Percentiles rank a stretch among this genome's conserved stretches.
Evolutionary conservation across 2,113 vertebrate genomes (phyloP).

Genomic region (Suricata suricatta): DNA sequence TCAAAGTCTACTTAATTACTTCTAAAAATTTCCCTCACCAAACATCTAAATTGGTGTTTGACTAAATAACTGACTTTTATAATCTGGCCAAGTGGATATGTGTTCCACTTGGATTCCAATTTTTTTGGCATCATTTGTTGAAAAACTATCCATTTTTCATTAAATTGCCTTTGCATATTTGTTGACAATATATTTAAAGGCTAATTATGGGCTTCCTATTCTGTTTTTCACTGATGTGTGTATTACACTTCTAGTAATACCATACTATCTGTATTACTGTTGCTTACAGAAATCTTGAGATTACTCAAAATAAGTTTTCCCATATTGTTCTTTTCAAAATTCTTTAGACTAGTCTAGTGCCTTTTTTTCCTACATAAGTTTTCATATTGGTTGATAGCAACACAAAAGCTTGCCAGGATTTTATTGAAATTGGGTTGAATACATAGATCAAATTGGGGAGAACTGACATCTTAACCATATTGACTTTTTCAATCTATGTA

Average conservation of each 20-base stretch:
- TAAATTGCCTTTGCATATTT: neutral
- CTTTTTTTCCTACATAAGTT: neutral
- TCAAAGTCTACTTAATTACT: neutral
- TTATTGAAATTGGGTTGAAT: neutral
- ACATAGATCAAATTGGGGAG: neutral
- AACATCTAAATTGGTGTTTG: neutral
- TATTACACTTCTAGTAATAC: neutral
- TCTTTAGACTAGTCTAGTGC: neutral
- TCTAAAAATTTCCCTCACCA: neutral
- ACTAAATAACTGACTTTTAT: neutral
- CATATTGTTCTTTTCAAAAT: neutral
- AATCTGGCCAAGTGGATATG: neutral
- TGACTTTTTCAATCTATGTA: neutral
- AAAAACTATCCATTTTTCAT: neutral
- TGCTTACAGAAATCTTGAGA: neutral
- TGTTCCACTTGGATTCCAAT: neutral
- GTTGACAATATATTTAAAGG: neutral
- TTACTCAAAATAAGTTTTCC: neutral
- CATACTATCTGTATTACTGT: neutral
- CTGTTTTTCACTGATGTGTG: neutral
- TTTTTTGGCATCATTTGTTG: neutral
- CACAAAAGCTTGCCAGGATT: neutral
- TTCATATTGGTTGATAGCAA: neutral
- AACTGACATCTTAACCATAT: neutral
- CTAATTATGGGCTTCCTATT: neutral